Evolutionary conservation across 1,140 invertebrate genomes (phyloP), one percentile per base, ranked within the genome.

Genomic region (Hycleus phaleratus): DNA sequence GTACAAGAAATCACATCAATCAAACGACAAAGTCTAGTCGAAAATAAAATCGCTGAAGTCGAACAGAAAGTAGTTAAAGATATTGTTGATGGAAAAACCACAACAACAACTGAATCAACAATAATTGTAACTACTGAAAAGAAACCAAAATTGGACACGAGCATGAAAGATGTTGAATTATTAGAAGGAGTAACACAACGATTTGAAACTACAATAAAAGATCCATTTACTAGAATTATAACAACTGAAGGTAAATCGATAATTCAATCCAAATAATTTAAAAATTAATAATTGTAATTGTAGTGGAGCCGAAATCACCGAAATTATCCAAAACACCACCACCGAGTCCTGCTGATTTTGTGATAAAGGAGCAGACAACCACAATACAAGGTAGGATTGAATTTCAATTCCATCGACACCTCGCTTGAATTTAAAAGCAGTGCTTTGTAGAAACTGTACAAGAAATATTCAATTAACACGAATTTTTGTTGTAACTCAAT

Each of bases 1-100:
- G 77, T 80, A 38, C 80, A 84, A 68, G 82, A 85, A 72, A 84
- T 84, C 44, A 83, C 80, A 43, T 81, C 85, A 73, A 86, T 85
- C 47, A 85, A 83, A 69, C 79, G 82, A 53, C 83, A 85, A 73
- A 85, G 76, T 59, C 59, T 79, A 3, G 78, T 79, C 26, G 79
- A 79, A 57, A 80, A 82, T 54, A 82, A 81, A 64, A 73, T 76
- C 40, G 77, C 77, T 3, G 77, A 81, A 63, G 77, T 79, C 39
- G 75, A 81, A 71, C 78, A 77, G 40, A 80, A 75, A 71, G 75
- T 68, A 67, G 61, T 75, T 63, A 61, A 58, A 57, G 54, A 61
- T 25, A 49, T 58, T 58, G 10, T 61, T 26, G 25, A 60, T 46
- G 38, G 40, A 65, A 58, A 67, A 56, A 49, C 46, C 53, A 60